These are phyloP conservation scores for Halcyon senegalensis DNA, from an alignment of 2,113 vertebrate species.

Conservation along the genomic window DNA sequence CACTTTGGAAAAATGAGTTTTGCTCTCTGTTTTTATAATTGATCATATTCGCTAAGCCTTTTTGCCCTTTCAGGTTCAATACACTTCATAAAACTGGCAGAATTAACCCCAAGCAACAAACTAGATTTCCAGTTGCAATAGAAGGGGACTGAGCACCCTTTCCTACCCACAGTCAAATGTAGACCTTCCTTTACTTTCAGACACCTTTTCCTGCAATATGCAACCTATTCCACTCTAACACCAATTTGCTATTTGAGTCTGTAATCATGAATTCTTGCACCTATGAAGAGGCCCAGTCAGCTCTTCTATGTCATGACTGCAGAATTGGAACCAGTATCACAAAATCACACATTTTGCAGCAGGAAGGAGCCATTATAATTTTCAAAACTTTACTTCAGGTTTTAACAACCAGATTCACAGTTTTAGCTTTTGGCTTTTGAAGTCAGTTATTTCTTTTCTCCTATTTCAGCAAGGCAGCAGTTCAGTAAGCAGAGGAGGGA, in stretches of 20 bases:
- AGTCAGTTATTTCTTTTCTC: neutral
- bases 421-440: neutral
- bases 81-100: neutral
- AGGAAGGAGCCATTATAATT: neutral
- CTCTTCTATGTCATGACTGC: neutral
- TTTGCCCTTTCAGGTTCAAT: neutral
- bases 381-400: neutral
- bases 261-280: neutral
- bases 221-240: neutral
- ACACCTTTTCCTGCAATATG: neutral
- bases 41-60: neutral
- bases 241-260: neutral
- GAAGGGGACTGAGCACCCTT: neutral
- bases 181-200: neutral
- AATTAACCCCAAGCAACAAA: neutral
- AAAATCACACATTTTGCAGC: neutral
- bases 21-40: neutral
- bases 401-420: accelerated
- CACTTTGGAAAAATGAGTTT: neutral
- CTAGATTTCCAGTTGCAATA: neutral
- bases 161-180: neutral
- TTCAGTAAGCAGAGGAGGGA: neutral
- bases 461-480: neutral
- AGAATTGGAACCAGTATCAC: neutral
- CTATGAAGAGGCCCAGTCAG: neutral